Evolutionary conservation across 2,888 invertebrate species (phyloP), one percentile per base, ranked within the genome.

Genomic region (Eupithecia subfuscata): DNA sequence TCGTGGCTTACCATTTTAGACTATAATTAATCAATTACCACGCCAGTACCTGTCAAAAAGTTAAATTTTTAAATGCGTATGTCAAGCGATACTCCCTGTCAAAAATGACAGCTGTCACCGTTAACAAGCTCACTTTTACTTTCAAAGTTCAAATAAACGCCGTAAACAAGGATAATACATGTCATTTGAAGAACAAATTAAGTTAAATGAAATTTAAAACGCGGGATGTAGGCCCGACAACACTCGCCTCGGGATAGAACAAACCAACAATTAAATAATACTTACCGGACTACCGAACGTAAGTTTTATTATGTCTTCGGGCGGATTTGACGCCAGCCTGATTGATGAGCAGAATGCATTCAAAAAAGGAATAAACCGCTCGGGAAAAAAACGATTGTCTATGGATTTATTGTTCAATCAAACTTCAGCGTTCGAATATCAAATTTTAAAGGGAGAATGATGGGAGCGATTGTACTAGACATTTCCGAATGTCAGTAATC

Each of bases 201-300:
- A 83, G 83, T 82, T 84, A 84, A 86, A 86, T 84, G 81, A 84
- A 83, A 83, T 84, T 82, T 84, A 85, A 68, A 85, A 83, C 82
- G 76, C 83, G 84, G 83, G 84, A 86, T 86, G 83, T 82, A 85
- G 85, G 86, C 82, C 82, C 84, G 84, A 81, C 83, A 75, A 73
- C 81, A 78, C 81, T 85, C 89, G 92, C 91, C 82, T 86, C 81
- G 89, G 92, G 92, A 84, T 83, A 80, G 86, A 86, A 87, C 90
- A 88, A 86, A 89, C 91, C 88, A 90, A 92, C 91, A 93, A 94
- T 95, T 94, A 95, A 93, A 94, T 93, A 91, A 92, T 90, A 90
- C 92, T 94, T 92, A 93, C 87, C 82, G 82, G 88, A 91, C 94
- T 94, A 94, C 94, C 89, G 95, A 89, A 93, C 91, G 89, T 89